Conservation (phyloP, 2,888 invertebrate species). For the Scaeva pyrastri region DNA sequence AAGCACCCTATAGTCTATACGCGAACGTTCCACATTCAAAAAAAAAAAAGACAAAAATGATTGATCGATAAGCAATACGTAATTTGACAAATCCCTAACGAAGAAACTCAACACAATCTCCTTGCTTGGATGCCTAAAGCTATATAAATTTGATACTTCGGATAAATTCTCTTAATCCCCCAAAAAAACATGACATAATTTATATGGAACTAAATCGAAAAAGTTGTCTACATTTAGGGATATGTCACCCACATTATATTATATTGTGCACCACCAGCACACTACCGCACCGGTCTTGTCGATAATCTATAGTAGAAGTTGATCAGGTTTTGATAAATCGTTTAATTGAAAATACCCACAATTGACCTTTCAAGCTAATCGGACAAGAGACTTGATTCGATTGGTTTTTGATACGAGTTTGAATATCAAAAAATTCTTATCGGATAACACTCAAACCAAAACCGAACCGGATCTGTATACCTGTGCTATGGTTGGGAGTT, state of each 20-base stretch:
- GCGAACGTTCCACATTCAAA: conserved; percentile 17
- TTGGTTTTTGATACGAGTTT: conserved; percentile 20
- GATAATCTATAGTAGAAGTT: background rate
- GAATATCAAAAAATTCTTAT: conserved; percentile 24
- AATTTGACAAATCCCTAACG: conserved; percentile 23
- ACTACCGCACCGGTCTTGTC: too few relatives aligned
- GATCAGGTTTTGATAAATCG: conserved; percentile 1
- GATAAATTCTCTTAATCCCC: conserved; percentile 14
- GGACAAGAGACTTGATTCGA: conserved; percentile 17
- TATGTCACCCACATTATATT: conserved; percentile 37
- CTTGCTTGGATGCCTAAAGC: conserved; percentile 24
- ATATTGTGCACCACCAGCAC: background rate
- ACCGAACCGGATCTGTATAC: conserved; percentile 57
- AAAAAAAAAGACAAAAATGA: conserved; percentile 15
- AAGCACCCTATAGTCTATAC: conserved; percentile 9
- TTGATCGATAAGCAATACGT: conserved; percentile 42
- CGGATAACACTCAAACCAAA: conserved; percentile 35
- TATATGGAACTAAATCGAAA: conserved; percentile 19
- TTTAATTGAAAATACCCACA: conserved; percentile 10
- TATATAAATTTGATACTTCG: background rate
- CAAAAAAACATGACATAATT: conserved; percentile 26
- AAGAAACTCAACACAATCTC: conserved; percentile 23
- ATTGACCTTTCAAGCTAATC: conserved; percentile 27
- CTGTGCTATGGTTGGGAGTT: background rate
- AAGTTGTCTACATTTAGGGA: background rate